A percentile compares a stretch with the other conserved stretches of the same genome.
These are phyloP conservation scores for Rhagoletis zephyria DNA, from an alignment of 1,140 invertebrate genomes.

Conservation along the genomic window DNA sequence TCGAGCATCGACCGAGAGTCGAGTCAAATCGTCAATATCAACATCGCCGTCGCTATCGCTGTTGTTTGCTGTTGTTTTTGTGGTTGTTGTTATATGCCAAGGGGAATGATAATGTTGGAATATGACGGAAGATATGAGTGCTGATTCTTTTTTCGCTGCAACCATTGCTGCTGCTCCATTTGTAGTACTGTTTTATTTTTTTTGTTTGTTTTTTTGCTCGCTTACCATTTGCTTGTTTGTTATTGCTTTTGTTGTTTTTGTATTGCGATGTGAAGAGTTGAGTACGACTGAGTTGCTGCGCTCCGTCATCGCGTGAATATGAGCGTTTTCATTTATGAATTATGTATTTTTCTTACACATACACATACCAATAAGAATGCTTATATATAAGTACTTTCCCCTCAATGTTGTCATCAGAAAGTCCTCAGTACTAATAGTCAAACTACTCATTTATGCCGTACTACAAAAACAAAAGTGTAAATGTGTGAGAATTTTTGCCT, in stretches of 20 bases:
- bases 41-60: conserved; percentile 54
- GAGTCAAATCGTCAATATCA: conserved; percentile 24
- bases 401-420: no score
- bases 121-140: conserved; percentile 72
- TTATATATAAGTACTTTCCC: no score
- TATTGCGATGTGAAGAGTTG: not conserved
- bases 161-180: not conserved
- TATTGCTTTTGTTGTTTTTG: not conserved
- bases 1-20: conserved; percentile 44
- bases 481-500: no score
- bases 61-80: conserved; percentile 15
- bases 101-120: conserved; percentile 60
- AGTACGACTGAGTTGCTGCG: conserved; percentile 1
- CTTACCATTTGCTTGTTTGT: not conserved
- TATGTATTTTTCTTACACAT: conserved; percentile 65
- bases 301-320: conserved; percentile 62
- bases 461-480: not conserved
- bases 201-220: not conserved
- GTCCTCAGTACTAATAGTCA: no score
- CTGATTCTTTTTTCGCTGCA: not conserved
- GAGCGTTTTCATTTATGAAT: conserved; percentile 68
- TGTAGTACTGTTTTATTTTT: not conserved
- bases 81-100: conserved; percentile 49
- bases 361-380: conserved; percentile 61
- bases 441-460: not conserved